Percentiles rank a stretch among this genome's conserved stretches.
Conservation (phyloP, 2,113 vertebrate species). For the Anarhynchus alexandrinus region DNA sequence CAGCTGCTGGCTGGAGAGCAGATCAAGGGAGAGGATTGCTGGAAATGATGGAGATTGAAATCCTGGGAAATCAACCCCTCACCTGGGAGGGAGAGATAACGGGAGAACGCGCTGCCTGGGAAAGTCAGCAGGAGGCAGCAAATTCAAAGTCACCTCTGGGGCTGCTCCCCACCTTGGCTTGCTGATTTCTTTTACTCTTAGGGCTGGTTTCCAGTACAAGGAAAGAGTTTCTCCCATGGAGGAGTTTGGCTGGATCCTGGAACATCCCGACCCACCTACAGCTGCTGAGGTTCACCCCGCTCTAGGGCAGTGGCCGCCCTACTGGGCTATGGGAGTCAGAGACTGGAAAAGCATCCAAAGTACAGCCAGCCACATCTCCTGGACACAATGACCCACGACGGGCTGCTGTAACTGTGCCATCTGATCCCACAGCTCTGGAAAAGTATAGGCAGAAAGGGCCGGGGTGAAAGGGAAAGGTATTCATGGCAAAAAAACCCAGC, state of each 20-base stretch:
- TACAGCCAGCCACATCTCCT: neutral
- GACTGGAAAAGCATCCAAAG: neutral
- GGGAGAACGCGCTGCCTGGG: neutral
- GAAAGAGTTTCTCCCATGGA: neutral
- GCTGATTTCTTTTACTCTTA: neutral
- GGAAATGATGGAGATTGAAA: neutral
- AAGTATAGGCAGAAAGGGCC: neutral
- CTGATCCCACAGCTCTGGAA: neutral
- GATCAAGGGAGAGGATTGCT: neutral
- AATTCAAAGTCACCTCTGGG: neutral
- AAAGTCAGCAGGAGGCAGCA: neutral
- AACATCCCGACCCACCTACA: neutral
- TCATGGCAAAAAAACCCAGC: neutral
- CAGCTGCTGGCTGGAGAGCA: neutral
- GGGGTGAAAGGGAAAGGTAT: neutral
- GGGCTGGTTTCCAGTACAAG: neutral
- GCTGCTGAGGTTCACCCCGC: neutral
- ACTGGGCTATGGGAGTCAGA: rapidly evolving
- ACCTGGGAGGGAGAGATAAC: neutral
- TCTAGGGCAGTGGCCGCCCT: neutral
- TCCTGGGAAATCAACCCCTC: neutral
- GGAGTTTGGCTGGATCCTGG: neutral
- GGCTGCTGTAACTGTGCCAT: rapidly evolving
- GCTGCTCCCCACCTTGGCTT: neutral
- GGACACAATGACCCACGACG: neutral